A percentile compares a stretch with the other conserved stretches of the same genome.
These are phyloP conservation scores for Aurelia sp. DNA, from an alignment of 30 jellyfish, hydroid and myxozoan species.

Conservation along the genomic window DNA sequence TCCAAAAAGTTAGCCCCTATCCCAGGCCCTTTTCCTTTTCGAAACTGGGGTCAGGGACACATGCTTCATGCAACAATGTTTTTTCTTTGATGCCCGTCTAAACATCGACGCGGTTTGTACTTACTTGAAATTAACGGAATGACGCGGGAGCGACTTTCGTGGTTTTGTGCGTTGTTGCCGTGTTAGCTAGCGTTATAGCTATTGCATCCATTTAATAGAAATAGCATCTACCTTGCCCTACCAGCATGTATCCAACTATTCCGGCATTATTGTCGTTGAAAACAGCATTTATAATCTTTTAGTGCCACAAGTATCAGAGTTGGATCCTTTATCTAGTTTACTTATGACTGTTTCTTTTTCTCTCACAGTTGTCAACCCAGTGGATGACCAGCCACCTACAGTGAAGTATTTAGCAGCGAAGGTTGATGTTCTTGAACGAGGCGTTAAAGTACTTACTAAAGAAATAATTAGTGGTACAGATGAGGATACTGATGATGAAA, in stretches of 20 bases:
- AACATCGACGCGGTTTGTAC: too few relatives aligned
- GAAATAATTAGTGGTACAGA: constrained; percentile 90
- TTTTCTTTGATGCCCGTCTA: too few relatives aligned
- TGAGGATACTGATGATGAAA: constrained; percentile 86
- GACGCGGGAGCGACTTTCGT: too few relatives aligned
- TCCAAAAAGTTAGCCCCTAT: too few relatives aligned
- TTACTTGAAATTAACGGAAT: too few relatives aligned
- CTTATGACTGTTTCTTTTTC: not conserved
- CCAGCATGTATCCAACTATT: not conserved
- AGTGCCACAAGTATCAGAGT: too few relatives aligned
- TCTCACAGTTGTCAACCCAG: constrained; percentile 78
- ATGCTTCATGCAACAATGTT: too few relatives aligned
- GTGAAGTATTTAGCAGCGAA: constrained; percentile 57
- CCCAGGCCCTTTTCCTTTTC: too few relatives aligned
- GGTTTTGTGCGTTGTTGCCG: too few relatives aligned
- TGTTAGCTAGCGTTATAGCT: not conserved
- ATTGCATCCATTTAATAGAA: too few relatives aligned
- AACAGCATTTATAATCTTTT: too few relatives aligned
- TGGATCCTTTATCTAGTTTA: not conserved
- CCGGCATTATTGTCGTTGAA: not conserved
- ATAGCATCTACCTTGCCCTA: not conserved
- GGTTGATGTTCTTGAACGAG: constrained; percentile 81
- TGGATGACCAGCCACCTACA: constrained; percentile 87
- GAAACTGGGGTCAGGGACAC: too few relatives aligned
- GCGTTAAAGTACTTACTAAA: constrained; percentile 60